Evolutionary conservation across 2,888 invertebrate species (phyloP), one percentile per base, ranked within the genome.

Genomic region (Campaea margaritaria): DNA sequence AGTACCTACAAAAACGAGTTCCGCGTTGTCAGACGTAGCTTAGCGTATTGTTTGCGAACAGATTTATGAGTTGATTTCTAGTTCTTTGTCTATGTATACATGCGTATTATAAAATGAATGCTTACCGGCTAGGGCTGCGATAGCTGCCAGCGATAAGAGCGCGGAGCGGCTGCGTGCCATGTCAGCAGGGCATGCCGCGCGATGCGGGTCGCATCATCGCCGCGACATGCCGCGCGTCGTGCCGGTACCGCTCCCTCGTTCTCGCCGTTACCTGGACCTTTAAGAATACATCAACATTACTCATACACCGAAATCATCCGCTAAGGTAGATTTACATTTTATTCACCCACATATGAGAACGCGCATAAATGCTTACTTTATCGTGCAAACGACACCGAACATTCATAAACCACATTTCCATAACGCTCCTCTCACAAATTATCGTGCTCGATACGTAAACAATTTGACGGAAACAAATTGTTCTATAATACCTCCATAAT

Each of bases 121-220:
- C 64, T 79, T 83, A 91, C 91, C 91, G 73, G 86, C 83, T 78
- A 92, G 86, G 86, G 88, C 89, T 85, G 90, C 85, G 82, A 91
- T 82, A 81, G 87, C 87, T 86, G 90, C 87, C 83, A 91, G 82
- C 81, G 90, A 82, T 80, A 91, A 86, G 80, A 92, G 86, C 78
- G 90, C 86, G 86, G 88, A 86, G 91, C 89, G 88, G 90, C 91
- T 87, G 86, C 82, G 83, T 82, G 91, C 91, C 91, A 91, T 92
- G 89, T 90, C 91, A 91, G 89, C 90, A 86, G 79, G 85, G 84
- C 91, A 89, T 87, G 89, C 83, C 88, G 88, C 83, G 86, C 81
- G 82, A 73, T 78, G 81, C 81, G 75, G 80, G 82, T 81, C 82
- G 85, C 89, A 87, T 89, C 91, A 89, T 87, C 89, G 86, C 87